Conservation (phyloP, 1,140 invertebrate genomes). For the Cecropterus lyciades region DNA sequence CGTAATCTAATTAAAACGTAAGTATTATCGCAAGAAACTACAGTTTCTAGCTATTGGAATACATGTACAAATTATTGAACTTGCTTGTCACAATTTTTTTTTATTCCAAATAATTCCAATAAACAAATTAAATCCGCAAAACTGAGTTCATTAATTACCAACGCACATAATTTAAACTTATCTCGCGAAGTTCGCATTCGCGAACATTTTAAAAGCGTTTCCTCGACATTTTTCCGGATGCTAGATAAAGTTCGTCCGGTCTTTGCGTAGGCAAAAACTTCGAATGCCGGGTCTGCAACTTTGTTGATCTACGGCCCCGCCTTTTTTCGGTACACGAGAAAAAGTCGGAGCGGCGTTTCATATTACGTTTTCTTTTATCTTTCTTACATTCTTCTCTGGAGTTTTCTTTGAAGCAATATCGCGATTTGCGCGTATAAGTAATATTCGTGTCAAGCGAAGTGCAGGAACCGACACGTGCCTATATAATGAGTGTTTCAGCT, state of each 20-base stretch:
- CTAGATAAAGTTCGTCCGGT: slow-evolving; percentile 27
- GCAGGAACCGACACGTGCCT: no score
- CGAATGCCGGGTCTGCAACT: slow-evolving; percentile 27
- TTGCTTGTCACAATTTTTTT: no score
- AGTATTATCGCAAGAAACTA: no score
- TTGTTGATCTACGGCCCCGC: slow-evolving; percentile 34
- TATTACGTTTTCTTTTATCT: slow-evolving; percentile 57
- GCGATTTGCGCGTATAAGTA: slow-evolving; percentile 18
- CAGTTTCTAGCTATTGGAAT: no score
- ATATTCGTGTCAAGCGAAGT: neutral
- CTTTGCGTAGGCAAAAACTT: slow-evolving; percentile 31
- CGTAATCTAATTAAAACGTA: no score
- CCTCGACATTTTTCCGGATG: slow-evolving; percentile 33
- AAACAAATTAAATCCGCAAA: no score
- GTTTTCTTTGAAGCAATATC: slow-evolving; percentile 52
- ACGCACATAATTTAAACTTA: slow-evolving; percentile 35
- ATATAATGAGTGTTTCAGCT: no score
- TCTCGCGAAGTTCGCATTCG: slow-evolving; percentile 21
- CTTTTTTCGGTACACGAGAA: slow-evolving; percentile 44
- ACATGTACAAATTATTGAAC: no score
- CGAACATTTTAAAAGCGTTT: slow-evolving; percentile 35
- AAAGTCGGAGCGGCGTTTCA: slow-evolving; percentile 53
- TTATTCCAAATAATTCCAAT: no score
- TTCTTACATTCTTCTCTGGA: slow-evolving; percentile 44
- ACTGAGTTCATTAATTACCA: slow-evolving; percentile 26